Evolutionary conservation across 2,113 vertebrate genomes (phyloP), one percentile per base, ranked within the genome.

Genomic region (Notothenia coriiceps): DNA sequence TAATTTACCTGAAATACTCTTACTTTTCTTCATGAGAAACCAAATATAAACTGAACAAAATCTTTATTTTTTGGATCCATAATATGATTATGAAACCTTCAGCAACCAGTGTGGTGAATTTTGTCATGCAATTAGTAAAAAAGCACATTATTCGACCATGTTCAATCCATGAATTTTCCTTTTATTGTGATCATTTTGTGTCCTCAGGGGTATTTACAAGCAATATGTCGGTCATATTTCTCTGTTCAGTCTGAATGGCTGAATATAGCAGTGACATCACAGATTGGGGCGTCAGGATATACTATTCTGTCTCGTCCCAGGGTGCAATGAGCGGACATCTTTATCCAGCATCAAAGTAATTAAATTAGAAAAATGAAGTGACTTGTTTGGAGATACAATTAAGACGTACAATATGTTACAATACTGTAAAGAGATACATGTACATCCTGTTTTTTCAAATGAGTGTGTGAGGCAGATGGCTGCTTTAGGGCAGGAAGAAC

Each of bases 231-330:
- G 60, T 85, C 79, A 54, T 10, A 59, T 8, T 1, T 18, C 49
- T 76, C 43, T 66, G 63, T 72, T 62, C 43, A 49, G n/a, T 44
- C 84, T 79, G 74, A 62, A 55, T 78, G 61, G 68, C 72, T 71
- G 66, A 76, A 59, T 29, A n/a, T 12, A 14, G 55, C 20, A 13
- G 71, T 80, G 75, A 77, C 77, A 79, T 91, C 79, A 88, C 70
- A 70, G 67, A 52, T 52, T 60, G 70, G 46, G 70, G 66, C 49
- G 46, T 80, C 64, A 80, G 64, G 59, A 83, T n/a, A 57, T 51
- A 62, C 46, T 70, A 49, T 66, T 72, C 47, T 74, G 43, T 70
- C 62, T 61, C 46, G 9, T 79, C 46, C 52, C 47, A 52, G 74
- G 57, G 61, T 63, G 29, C 11, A 54, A 66, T 17, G 17, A 57